phyloP scores from a whole-genome alignment of 2,797 vertebrate species.

The Notoglanidium macrostoma region DNA sequence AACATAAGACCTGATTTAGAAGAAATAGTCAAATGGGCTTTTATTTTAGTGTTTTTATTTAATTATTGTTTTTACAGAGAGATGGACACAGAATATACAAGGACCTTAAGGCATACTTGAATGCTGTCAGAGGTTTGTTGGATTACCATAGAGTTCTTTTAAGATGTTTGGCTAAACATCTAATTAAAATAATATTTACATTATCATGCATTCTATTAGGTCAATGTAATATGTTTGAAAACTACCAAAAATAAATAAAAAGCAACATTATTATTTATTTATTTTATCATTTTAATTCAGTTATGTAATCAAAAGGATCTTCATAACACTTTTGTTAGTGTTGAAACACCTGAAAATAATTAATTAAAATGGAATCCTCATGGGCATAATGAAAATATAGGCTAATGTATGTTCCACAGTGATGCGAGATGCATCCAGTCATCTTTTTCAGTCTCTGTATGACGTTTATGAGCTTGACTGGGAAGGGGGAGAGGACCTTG shows the following conservation, averaged over 20 bases:
- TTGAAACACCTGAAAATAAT: conserved; percentile 2
- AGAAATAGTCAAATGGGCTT: background rate
- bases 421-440: conserved; percentile 90
- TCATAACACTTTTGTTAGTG: background rate
- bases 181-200: background rate
- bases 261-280: background rate
- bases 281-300: background rate
- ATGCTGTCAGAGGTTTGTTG: conserved; percentile 80
- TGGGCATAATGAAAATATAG: background rate
- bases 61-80: conserved; percentile 69
- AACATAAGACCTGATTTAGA: background rate
- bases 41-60: background rate
- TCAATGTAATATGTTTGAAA: background rate
- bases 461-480: conserved; percentile 86
- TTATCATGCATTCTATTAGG: background rate
- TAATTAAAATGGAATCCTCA: background rate
- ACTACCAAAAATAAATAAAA: background rate
- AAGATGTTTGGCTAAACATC: background rate
- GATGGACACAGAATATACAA: conserved; percentile 89
- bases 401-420: conserved; percentile 68
- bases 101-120: conserved; percentile 86
- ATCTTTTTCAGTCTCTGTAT: conserved; percentile 87
- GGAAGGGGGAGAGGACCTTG: conserved; percentile 83
- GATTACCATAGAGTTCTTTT: background rate
- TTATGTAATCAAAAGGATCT: background rate